Conservation (phyloP, 2,113 vertebrate species). For the Marmota monax region DNA sequence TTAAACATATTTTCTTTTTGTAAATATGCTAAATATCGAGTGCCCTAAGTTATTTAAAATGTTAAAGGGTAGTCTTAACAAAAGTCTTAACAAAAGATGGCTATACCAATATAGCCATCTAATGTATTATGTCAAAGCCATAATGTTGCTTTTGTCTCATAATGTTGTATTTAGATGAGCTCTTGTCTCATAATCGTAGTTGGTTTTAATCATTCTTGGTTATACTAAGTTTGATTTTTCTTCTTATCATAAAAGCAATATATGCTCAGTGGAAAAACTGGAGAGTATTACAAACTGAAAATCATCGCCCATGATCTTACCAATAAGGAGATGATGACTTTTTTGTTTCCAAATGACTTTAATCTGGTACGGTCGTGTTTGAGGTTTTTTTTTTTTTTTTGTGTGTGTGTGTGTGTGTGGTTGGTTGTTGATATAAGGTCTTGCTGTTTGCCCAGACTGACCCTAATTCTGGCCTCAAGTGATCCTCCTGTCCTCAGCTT, state of each 20-base stretch:
- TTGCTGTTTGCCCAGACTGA: not conserved
- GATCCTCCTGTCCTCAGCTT: not conserved
- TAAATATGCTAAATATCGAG: not conserved
- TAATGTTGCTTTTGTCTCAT: not conserved
- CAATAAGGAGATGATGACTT: not conserved
- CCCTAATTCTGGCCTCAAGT: not conserved
- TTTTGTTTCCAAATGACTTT: not conserved
- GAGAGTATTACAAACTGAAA: not conserved
- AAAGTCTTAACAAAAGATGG: not conserved
- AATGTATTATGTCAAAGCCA: constrained; percentile 9
- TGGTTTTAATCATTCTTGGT: constrained; percentile 50
- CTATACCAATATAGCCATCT: not conserved
- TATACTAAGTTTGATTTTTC: constrained; percentile 46
- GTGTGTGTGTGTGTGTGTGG: no score
- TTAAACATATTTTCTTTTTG: constrained; percentile 26
- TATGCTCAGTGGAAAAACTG: constrained; percentile 44
- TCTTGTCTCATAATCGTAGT: constrained; percentile 34
- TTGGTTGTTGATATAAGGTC: not conserved
- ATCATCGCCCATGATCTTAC: constrained; percentile 21
- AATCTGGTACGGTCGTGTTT: not conserved
- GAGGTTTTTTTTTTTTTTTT: not conserved
- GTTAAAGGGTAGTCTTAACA: constrained; percentile 34
- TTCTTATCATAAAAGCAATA: constrained; percentile 28
- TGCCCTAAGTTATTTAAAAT: constrained; percentile 44
- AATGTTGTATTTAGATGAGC: not conserved